Conservation (phyloP, 2,113 vertebrate genomes). For the Vireo altiloquus region DNA sequence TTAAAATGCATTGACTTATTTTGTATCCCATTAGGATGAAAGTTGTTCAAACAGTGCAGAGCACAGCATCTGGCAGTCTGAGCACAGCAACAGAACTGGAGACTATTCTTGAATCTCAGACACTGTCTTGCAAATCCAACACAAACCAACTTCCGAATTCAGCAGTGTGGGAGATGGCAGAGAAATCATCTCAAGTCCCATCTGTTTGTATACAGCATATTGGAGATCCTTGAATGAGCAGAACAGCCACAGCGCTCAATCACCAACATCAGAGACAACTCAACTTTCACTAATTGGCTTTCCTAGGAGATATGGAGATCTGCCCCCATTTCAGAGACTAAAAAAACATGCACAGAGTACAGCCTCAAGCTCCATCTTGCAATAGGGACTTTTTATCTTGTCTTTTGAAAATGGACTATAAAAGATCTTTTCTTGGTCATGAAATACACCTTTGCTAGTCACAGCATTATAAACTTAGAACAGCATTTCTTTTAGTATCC, state of each 20-base stretch:
- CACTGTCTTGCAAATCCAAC: not conserved
- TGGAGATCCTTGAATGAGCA: constrained; percentile 25
- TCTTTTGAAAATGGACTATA: not conserved
- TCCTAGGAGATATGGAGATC: constrained; percentile 21
- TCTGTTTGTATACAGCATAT: constrained; percentile 4
- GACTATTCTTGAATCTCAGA: not conserved
- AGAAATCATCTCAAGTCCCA: constrained; percentile 2
- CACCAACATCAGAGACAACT: constrained; percentile 9
- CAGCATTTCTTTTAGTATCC: not conserved
- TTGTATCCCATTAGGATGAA: not conserved
- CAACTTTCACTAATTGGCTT: constrained; percentile 33
- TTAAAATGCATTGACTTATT: not conserved
- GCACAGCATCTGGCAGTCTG: not conserved
- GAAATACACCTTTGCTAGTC: not conserved
- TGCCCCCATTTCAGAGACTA: constrained; percentile 3
- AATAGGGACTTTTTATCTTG: not conserved
- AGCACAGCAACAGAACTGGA: not conserved
- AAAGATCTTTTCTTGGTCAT: not conserved
- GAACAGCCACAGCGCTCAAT: constrained; percentile 20
- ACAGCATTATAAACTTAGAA: not conserved
- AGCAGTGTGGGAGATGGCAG: not conserved
- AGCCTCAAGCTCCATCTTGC: not conserved
- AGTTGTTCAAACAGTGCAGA: not conserved
- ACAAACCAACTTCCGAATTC: not conserved
- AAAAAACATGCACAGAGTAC: not conserved